A percentile compares a stretch with the other conserved stretches of the same genome.
phyloP scores from a whole-genome alignment of 2,797 vertebrate species.

The Cheirogaleus major region DNA sequence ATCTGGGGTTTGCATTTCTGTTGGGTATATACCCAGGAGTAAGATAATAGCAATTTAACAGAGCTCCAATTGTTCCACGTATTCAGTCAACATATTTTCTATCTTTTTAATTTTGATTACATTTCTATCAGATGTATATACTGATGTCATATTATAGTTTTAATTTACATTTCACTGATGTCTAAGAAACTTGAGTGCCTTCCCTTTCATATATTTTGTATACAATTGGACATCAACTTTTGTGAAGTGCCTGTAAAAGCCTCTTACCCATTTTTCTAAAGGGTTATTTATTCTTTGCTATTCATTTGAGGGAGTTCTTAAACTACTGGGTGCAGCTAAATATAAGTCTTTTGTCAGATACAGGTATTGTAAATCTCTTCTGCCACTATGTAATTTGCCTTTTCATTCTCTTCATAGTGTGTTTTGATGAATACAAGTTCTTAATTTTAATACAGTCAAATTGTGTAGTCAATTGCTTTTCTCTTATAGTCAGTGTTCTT shows the following conservation, averaged over 20 bases:
- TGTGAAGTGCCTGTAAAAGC: background rate
- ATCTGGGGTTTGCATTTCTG: background rate
- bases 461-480: background rate
- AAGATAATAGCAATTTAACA: background rate
- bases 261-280: background rate
- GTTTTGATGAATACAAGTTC: background rate
- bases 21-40: background rate
- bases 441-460: background rate
- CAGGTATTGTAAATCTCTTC: background rate
- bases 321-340: background rate
- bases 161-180: background rate
- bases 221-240: background rate
- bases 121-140: background rate
- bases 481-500: background rate
- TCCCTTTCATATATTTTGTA: background rate
- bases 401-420: background rate
- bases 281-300: background rate
- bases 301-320: background rate
- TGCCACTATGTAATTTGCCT: background rate
- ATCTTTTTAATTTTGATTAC: background rate
- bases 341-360: background rate
- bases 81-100: background rate
- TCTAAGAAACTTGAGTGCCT: background rate
- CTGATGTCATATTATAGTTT: background rate
- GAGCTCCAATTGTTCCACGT: background rate